Base-by-base conservation (phyloP, 2,113 vertebrate species). In the Columba janthina region DNA sequence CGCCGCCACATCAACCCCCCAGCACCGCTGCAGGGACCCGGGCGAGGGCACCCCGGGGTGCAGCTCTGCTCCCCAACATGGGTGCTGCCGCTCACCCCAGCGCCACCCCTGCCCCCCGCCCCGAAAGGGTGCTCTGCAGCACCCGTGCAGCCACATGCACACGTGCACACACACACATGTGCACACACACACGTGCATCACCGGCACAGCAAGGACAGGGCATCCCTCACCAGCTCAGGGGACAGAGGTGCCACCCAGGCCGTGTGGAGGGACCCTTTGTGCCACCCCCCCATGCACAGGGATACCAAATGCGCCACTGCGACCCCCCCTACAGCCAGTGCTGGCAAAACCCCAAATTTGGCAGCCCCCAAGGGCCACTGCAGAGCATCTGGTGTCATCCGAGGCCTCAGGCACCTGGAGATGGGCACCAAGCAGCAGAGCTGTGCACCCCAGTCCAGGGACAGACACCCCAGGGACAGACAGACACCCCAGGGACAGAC, bases 31-130 rank as follows among this genome's bases (percentile, higher is more conserved):
- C n/a, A 38, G 71, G 42, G 75, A 70, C 10, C 85, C 19, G 20
- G 38, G 48, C 5, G 7, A 5, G 32, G 58, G 42, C 25, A 10
- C 25, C 75, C 4, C 11, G 56, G n/a, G 1, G 8, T 3, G 2
- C 3, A 4, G 71, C 70, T 46, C 54, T 0, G 1, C 11, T 21
- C 24, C 80, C 38, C 1, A 11, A 15, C 0, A 0, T 2, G 73
- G 57, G n/a, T 4, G 38, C 54, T 48, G 48, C 67, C 31, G 15
- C 50, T 32, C 1, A 1, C 53, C 46, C 50, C 0, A 1, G 0
- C 18, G 46, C 20, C 50, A 15, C 14, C 72, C 29, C 36, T 4
- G 65, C 12, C 1, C 66, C 2, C 44, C 18, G 18, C 44, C 44
- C 17, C 44, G 18, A 18, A 18, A 4, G 44, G 66, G 56, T 54